Evolutionary conservation across 2,113 vertebrate genomes (phyloP).

Genomic region (Antechinus flavipes): DNA sequence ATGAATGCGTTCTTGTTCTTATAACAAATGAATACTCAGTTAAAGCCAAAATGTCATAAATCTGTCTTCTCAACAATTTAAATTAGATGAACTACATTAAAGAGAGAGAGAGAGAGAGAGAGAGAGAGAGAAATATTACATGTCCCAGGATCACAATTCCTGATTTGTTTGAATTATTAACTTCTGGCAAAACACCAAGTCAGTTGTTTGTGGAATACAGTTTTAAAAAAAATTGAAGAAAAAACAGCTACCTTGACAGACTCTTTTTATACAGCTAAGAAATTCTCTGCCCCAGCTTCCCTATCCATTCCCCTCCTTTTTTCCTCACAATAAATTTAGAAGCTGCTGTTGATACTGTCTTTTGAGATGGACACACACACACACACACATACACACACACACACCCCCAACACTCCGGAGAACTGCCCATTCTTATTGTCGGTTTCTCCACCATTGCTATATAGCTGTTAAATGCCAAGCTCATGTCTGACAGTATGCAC

Average conservation of each 20-base stretch:
- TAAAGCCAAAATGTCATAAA: conserved; percentile 42
- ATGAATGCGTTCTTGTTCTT: conserved; percentile 31
- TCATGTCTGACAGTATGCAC: conserved; percentile 34
- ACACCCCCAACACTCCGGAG: background rate
- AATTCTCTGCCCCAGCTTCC: background rate
- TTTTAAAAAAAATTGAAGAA: background rate
- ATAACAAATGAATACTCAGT: background rate
- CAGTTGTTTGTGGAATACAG: background rate
- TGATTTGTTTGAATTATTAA: conserved; percentile 54
- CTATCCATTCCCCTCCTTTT: background rate
- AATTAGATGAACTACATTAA: conserved; percentile 32
- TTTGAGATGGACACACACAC: background rate
- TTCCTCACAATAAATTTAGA: conserved; percentile 6
- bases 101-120: too few relatives aligned
- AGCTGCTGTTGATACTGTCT: conserved; percentile 7
- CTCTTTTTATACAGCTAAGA: conserved; percentile 3
- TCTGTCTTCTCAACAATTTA: conserved; percentile 36
- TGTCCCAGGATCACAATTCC: conserved; percentile 22
- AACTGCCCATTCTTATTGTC: background rate
- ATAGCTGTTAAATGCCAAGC: conserved; percentile 55
- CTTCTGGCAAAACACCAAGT: conserved; percentile 20
- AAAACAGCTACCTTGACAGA: conserved; percentile 4
- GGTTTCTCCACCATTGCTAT: background rate
- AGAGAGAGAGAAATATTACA: background rate
- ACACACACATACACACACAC: background rate